A percentile compares a stretch with the other conserved stretches of the same genome.
phyloP scores from a whole-genome alignment of 2,113 vertebrate species.

The Neolamprologus fasciatus region DNA sequence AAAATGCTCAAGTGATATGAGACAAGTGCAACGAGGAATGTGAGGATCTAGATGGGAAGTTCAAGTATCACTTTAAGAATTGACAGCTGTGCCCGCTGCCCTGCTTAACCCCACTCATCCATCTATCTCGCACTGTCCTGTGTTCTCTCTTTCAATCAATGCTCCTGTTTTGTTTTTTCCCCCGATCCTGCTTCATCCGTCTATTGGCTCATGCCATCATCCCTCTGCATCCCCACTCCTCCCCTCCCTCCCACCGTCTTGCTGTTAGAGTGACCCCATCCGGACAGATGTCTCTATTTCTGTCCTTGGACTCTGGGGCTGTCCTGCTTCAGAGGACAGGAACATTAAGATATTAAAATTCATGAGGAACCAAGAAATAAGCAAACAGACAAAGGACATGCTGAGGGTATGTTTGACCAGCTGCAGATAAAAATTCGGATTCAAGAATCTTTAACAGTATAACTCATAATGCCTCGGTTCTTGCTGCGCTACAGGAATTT shows the following conservation, averaged over 20 bases:
- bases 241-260: neutral
- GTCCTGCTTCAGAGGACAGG: constrained; percentile 32
- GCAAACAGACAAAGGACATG: constrained; percentile 43
- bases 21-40: neutral
- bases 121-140: neutral
- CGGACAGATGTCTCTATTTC: constrained; percentile 50
- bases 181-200: neutral
- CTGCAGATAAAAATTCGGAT: neutral
- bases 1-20: neutral
- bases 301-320: constrained; percentile 30
- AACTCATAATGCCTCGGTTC: neutral
- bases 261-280: constrained; percentile 27
- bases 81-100: constrained; percentile 42
- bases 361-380: constrained; percentile 55
- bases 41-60: constrained; percentile 16
- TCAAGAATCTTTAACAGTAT: neutral
- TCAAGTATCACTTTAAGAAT: constrained; percentile 29
- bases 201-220: neutral
- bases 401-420: constrained; percentile 15
- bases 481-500: neutral
- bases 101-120: constrained; percentile 47
- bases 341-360: constrained; percentile 61
- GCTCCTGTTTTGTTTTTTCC: neutral
- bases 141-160: constrained; percentile 33
- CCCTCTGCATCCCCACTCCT: neutral